Percentiles rank a stretch among this genome's conserved stretches.
Conservation (phyloP, 1,140 invertebrate species). For the Lamellibrachia luymesi region DNA sequence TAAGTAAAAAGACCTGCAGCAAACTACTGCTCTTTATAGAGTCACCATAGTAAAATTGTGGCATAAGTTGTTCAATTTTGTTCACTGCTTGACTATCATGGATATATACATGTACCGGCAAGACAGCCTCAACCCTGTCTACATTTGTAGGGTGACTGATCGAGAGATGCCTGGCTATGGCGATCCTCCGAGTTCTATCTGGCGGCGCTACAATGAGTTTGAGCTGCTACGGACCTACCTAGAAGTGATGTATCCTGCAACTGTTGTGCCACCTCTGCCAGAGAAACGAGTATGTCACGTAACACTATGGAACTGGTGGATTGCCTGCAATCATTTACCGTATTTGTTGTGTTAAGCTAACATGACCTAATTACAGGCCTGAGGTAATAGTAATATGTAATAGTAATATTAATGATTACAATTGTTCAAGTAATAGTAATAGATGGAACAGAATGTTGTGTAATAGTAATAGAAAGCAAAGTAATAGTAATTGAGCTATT, state of each 20-base stretch:
- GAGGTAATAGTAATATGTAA: no score
- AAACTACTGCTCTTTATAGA: background rate
- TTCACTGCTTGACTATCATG: background rate
- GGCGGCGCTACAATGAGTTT: constrained; percentile 83
- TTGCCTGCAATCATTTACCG: no score
- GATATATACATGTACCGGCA: background rate
- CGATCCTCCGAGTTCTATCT: constrained; percentile 69
- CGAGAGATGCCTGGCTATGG: constrained; percentile 65
- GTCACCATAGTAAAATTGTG: background rate
- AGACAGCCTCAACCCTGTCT: background rate
- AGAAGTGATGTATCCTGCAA: constrained; percentile 73
- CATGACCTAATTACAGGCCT: no score
- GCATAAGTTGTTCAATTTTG: background rate
- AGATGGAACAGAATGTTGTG: no score
- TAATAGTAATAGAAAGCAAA: no score
- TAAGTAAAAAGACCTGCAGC: background rate
- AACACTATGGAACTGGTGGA: no score
- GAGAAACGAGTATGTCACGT: constrained; percentile 67
- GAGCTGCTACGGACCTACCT: constrained; percentile 76
- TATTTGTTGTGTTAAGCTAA: no score
- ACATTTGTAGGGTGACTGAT: constrained; percentile 67
- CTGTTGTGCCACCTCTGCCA: constrained; percentile 77
- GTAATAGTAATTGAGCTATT: no score
- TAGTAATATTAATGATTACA: no score
- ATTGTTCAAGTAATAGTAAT: no score